Conservation (phyloP, 2,113 vertebrate genomes). For the Elephas maximus region DNA sequence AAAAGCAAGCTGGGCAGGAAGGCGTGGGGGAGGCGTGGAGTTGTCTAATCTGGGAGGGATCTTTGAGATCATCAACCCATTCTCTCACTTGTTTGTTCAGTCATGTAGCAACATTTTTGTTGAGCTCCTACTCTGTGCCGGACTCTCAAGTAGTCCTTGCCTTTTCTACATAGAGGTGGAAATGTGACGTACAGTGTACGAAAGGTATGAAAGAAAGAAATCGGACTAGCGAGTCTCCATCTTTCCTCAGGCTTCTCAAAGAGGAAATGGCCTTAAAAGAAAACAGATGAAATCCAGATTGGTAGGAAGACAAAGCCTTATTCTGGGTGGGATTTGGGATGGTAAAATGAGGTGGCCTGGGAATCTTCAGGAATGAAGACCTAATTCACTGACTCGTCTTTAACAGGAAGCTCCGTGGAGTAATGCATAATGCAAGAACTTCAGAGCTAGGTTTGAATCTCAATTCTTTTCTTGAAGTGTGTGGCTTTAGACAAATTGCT, state of each 20-base stretch:
- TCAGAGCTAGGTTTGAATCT: not conserved
- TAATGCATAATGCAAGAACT: not conserved
- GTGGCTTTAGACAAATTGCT: not conserved
- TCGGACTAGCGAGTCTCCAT: not conserved
- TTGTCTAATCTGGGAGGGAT: not conserved
- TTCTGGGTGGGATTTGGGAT: not conserved
- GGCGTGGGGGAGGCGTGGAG: fast-evolving
- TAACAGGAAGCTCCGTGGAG: not conserved
- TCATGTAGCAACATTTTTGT: not conserved
- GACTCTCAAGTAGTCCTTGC: not conserved
- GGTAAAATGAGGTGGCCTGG: not conserved
- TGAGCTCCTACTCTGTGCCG: not conserved
- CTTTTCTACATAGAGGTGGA: not conserved
- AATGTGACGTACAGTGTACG: not conserved
- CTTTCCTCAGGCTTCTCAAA: not conserved
- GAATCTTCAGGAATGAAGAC: conserved; percentile 6
- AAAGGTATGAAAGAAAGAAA: conserved; percentile 2
- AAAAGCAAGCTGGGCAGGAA: not conserved
- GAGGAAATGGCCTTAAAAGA: not conserved
- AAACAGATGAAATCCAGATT: not conserved
- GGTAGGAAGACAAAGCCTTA: not conserved
- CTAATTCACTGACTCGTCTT: not conserved
- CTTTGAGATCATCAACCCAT: not conserved
- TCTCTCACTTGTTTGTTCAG: not conserved
- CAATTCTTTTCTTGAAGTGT: not conserved